Conservation (phyloP, 2,888 invertebrate genomes). For the Parnassius glacialis region DNA sequence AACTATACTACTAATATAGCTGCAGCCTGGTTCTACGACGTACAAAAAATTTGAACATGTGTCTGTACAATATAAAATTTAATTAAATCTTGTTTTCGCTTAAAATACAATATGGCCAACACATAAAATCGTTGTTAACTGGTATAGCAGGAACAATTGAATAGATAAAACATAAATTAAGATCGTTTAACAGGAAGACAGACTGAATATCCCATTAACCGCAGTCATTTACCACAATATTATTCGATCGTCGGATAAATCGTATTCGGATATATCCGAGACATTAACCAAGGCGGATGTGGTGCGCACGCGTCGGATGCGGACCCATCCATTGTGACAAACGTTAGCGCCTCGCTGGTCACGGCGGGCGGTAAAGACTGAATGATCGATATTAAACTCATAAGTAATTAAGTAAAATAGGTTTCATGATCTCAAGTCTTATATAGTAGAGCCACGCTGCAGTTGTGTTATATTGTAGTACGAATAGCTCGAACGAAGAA, state of each 20-base stretch:
- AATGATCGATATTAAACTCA: not conserved
- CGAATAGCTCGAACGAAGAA: no score
- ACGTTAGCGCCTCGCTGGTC: slow-evolving; percentile 50
- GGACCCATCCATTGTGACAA: slow-evolving; percentile 61
- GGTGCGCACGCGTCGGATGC: slow-evolving; percentile 63
- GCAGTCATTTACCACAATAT: slow-evolving; percentile 43
- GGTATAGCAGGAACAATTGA: not conserved
- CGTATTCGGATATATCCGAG: slow-evolving; percentile 63
- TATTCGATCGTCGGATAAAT: slow-evolving; percentile 64
- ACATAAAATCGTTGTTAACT: not conserved
- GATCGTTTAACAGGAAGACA: slow-evolving; percentile 14
- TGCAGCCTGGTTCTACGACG: no score
- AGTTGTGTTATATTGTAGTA: no score
- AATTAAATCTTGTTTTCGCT: no score
- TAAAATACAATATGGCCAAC: no score
- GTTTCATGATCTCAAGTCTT: no score
- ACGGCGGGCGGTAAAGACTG: slow-evolving; percentile 10
- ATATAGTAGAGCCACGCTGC: no score
- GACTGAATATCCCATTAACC: slow-evolving; percentile 24
- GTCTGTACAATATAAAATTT: no score
- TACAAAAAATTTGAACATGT: no score
- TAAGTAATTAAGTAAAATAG: not conserved
- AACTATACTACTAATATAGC: no score
- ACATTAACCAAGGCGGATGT: slow-evolving; percentile 60
- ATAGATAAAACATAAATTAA: not conserved